Conservation (phyloP, 2,888 invertebrate genomes). For the Cancer borealis region DNA sequence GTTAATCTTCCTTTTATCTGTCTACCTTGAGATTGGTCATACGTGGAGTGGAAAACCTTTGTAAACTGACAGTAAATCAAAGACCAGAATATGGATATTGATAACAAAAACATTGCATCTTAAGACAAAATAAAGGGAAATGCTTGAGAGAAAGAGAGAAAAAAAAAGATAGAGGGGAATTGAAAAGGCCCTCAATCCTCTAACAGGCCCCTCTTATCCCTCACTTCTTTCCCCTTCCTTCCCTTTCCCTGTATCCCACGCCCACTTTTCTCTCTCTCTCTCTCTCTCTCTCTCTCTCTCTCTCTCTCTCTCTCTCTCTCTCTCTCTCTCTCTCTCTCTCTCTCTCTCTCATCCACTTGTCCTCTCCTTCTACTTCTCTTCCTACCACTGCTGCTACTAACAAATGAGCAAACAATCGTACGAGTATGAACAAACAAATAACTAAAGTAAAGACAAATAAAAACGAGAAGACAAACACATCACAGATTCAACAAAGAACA, state of each 20-base stretch:
- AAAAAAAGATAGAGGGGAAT: neutral
- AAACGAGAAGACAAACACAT: neutral
- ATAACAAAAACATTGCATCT: too few relatives aligned
- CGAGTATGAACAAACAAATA: neutral
- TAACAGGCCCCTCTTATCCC: neutral
- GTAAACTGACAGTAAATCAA: too few relatives aligned
- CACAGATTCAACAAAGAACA: neutral
- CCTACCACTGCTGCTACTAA: neutral
- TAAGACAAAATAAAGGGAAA: too few relatives aligned
- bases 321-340: neutral
- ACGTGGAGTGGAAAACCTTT: too few relatives aligned
- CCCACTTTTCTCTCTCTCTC: neutral
- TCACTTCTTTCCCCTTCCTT: neutral
- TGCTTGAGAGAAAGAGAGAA: neutral
- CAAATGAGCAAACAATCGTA: neutral
- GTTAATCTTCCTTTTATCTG: too few relatives aligned
- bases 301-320: neutral
- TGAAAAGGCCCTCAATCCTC: neutral
- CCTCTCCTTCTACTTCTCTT: neutral
- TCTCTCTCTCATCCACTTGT: neutral
- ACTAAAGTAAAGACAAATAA: neutral
- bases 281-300: neutral
- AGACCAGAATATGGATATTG: too few relatives aligned
- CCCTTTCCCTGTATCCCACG: too few relatives aligned
- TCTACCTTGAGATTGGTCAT: too few relatives aligned